phyloP scores from a whole-genome alignment of 2,797 vertebrate genomes.

The Epinephelus awoara region DNA sequence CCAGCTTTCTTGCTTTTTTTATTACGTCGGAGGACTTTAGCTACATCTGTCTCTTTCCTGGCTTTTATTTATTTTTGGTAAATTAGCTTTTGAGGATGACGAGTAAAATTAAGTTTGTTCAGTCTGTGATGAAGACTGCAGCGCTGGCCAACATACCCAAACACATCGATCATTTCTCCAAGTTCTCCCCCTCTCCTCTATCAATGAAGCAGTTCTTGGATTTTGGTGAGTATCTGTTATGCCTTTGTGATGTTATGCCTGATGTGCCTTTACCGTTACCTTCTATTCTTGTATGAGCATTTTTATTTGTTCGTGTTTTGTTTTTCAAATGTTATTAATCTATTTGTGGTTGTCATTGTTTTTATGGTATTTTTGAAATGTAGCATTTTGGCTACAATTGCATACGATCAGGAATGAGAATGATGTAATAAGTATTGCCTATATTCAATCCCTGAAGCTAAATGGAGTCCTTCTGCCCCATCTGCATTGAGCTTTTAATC shows the following conservation, averaged over 20 bases:
- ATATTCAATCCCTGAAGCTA: neutral
- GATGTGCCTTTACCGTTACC: too few species aligned
- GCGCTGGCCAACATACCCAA: slow-evolving; percentile 68
- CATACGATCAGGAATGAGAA: neutral
- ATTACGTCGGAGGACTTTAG: too few species aligned
- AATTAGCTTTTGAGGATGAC: slow-evolving; percentile 12
- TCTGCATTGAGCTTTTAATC: neutral
- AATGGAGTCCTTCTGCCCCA: neutral
- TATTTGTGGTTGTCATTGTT: neutral
- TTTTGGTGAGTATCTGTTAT: slow-evolving; percentile 74
- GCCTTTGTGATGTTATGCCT: too few species aligned
- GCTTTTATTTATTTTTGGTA: too few species aligned
- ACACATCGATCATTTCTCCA: slow-evolving; percentile 90
- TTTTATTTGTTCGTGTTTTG: neutral
- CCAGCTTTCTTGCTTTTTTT: neutral
- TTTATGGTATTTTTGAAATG: neutral
- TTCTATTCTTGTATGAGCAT: too few species aligned
- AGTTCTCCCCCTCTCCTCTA: slow-evolving; percentile 90
- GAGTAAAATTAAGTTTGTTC: slow-evolving; percentile 41
- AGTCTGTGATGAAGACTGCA: slow-evolving; percentile 45
- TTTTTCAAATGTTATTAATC: too few species aligned
- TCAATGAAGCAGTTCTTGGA: slow-evolving; percentile 93
- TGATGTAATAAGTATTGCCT: neutral
- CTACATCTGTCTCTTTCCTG: rapidly evolving
- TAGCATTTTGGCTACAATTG: neutral